Percentiles rank a stretch among this genome's conserved stretches.
Conservation (phyloP, 2,113 vertebrate genomes). For the Oreochromis aureus region DNA sequence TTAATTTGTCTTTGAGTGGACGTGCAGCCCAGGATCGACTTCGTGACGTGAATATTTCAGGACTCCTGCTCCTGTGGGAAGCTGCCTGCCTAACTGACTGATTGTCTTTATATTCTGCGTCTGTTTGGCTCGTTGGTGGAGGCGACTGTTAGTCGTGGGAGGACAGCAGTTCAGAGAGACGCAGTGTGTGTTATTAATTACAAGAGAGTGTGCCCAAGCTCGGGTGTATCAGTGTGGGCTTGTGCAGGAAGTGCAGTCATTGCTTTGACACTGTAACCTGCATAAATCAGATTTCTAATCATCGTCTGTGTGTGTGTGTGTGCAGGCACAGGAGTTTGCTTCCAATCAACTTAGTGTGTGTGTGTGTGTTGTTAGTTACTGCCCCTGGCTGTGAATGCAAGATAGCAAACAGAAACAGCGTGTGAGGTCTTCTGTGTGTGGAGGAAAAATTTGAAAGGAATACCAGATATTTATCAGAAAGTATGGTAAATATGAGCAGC, state of each 20-base stretch:
- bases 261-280: background rate
- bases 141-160: background rate
- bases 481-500: background rate
- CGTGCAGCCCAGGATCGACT: background rate
- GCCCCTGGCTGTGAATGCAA: background rate
- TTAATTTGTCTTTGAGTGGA: background rate
- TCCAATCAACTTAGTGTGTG: background rate
- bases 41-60: background rate
- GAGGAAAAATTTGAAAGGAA: background rate
- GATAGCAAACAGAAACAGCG: background rate
- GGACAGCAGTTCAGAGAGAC: background rate
- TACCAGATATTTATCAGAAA: background rate
- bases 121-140: background rate
- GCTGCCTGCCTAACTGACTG: background rate
- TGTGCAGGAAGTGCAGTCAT: background rate
- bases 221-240: background rate
- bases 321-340: background rate
- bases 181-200: background rate
- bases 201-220: background rate
- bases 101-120: background rate
- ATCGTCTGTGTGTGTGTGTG: background rate
- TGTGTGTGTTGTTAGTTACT: background rate
- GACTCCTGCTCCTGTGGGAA: background rate
- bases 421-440: background rate
- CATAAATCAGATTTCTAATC: background rate